Base-by-base conservation (phyloP, 2,888 invertebrate species). In the Diarsia brunnea region DNA sequence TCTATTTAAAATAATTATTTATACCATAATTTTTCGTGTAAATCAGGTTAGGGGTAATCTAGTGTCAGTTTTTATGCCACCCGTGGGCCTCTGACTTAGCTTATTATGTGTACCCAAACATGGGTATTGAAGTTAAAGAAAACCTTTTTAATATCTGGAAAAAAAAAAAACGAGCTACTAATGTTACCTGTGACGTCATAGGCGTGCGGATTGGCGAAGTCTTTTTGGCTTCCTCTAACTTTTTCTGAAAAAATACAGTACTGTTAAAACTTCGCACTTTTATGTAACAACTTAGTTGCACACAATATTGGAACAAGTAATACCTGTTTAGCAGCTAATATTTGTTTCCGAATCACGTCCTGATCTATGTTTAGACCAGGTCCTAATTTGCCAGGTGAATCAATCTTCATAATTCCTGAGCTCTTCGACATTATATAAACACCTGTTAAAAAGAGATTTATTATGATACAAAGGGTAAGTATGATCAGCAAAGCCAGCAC, bases 341-440 rank as follows among this genome's bases (percentile, higher is more conserved):
- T 96, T 85, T 96, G 96, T 92, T 96, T 97, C 71, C 96, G 93
- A 66, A 97, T 96, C 45, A 95, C 93, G 45, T 97, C 96, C 87
- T 96, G 96, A 84, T 97, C 96, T 82, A 97, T 96, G 81, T 96
- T 96, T 19, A 96, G 89, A 2, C 96, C 96, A 0, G 96, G 96
- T 24, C 96, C 96, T 45, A 97, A 87, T 84, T 97, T 97, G 0
- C 97, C 97, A 0, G 97, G 97, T 0, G 98, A 97, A 90, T 98
- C 97, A 73, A 98, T 95, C 92, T 98, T 98, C 92, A 98, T 98
- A 70, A 98, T 98, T 61, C 98, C 98, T 55, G 98, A 98, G 85
- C 98, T 98, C 92, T 98, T 97, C 14, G 98, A 98, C 97, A 98
- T 98, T 73, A 98, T 98, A 90, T 98, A 98, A 58, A 98, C 98